Evolutionary conservation across 2,797 vertebrate genomes (phyloP).

Genomic region (Leucoraja ocellata): DNA sequence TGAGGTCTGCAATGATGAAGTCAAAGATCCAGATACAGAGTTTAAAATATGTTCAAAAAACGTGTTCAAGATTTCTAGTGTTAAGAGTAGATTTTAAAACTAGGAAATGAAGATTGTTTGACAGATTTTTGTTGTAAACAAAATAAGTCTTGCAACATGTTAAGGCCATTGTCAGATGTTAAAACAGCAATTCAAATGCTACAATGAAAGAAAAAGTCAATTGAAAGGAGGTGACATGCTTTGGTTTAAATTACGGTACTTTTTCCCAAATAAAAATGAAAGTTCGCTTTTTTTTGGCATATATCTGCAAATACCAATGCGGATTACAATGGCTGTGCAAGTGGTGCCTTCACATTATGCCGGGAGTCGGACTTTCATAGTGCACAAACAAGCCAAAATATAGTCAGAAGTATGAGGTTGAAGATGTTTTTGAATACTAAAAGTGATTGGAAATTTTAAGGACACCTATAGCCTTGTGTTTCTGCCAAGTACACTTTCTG

Average conservation of each 20-base stretch:
- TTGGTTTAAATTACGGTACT: neutral
- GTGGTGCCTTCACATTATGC: slow-evolving; percentile 67
- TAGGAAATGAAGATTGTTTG: neutral
- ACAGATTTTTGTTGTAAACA: neutral
- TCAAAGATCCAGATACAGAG: neutral
- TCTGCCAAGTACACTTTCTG: too few species aligned
- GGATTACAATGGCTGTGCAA: slow-evolving; percentile 69
- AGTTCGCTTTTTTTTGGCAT: neutral
- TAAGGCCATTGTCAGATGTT: neutral
- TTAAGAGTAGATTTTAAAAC: neutral
- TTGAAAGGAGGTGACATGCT: neutral
- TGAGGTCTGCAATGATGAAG: too few species aligned
- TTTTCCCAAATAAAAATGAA: neutral
- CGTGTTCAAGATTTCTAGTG: neutral
- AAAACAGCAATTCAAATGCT: neutral
- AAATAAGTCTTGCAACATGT: neutral
- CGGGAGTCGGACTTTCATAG: slow-evolving; percentile 56
- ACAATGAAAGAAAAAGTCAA: neutral
- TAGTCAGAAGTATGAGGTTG: too few species aligned
- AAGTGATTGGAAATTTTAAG: neutral
- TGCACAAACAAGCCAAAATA: slow-evolving; percentile 49
- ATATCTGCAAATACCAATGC: slow-evolving; percentile 53
- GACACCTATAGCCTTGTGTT: too few species aligned
- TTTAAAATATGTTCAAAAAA: neutral
- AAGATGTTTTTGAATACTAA: too few species aligned